Evolutionary conservation across 2,113 vertebrate species (phyloP).

Genomic region (Bos javanicus): DNA sequence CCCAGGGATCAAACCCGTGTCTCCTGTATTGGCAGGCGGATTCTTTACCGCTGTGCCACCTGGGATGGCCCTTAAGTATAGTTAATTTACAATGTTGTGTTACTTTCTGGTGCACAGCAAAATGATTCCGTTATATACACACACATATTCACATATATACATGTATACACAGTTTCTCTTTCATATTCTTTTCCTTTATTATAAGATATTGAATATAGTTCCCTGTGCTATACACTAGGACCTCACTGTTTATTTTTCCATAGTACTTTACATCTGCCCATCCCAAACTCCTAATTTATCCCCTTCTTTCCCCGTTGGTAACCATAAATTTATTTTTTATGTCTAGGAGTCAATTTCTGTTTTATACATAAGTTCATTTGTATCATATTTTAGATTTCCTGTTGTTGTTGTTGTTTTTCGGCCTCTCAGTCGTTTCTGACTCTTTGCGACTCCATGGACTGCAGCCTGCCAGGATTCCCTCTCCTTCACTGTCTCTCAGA

Average conservation of each 20-base stretch:
- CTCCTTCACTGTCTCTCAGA: neutral
- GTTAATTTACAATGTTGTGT: neutral
- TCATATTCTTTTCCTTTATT: neutral
- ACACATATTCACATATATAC: neutral
- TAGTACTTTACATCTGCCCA: neutral
- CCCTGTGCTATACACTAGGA: neutral
- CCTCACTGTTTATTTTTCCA: neutral
- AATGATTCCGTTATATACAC: neutral
- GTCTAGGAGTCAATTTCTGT: neutral
- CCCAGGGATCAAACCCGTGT: neutral
- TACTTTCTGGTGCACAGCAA: neutral
- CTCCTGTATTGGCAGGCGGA: neutral
- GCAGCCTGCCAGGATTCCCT: neutral
- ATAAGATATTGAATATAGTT: neutral
- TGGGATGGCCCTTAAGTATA: neutral
- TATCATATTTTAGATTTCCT: neutral
- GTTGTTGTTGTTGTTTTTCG: neutral
- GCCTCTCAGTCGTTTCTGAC: neutral
- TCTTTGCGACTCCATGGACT: neutral
- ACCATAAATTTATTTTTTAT: neutral
- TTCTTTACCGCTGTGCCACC: neutral
- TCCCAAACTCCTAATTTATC: neutral
- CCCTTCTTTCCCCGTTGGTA: neutral
- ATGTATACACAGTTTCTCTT: neutral
- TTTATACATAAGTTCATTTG: neutral